Conservation (phyloP, 2,113 vertebrate genomes). For the Butorides virescens region DNA sequence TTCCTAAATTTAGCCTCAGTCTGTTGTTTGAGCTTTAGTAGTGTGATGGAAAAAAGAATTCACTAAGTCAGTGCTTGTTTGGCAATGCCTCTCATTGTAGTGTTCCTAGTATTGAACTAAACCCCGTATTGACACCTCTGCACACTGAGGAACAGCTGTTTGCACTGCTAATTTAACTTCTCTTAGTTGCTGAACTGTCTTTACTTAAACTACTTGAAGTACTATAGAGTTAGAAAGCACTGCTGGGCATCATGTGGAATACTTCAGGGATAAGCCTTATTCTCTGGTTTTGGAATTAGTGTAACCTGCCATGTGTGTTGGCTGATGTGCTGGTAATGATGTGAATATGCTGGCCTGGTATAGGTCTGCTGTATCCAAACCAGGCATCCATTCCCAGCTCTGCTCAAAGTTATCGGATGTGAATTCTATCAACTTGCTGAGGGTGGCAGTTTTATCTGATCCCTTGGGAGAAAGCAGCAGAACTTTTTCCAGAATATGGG, state of each 20-base stretch:
- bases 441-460: not conserved
- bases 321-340: not conserved
- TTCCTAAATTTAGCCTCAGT: not conserved
- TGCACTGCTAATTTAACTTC: not conserved
- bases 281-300: not conserved
- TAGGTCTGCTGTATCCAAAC: not conserved
- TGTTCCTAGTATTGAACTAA: not conserved
- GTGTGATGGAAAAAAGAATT: not conserved
- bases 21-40: not conserved
- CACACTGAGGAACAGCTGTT: not conserved
- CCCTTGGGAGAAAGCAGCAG: not conserved
- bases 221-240: not conserved
- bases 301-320: not conserved
- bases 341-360: not conserved
- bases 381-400: not conserved
- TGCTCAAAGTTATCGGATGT: not conserved
- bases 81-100: not conserved
- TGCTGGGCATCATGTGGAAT: not conserved
- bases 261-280: not conserved
- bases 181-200: not conserved
- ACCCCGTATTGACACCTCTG: rapidly evolving
- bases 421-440: not conserved
- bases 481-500: not conserved
- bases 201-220: not conserved
- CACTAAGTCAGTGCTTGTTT: not conserved